phyloP scores from a whole-genome alignment of 2,888 invertebrate genomes.

The Lissocephala sabroskyi region DNA sequence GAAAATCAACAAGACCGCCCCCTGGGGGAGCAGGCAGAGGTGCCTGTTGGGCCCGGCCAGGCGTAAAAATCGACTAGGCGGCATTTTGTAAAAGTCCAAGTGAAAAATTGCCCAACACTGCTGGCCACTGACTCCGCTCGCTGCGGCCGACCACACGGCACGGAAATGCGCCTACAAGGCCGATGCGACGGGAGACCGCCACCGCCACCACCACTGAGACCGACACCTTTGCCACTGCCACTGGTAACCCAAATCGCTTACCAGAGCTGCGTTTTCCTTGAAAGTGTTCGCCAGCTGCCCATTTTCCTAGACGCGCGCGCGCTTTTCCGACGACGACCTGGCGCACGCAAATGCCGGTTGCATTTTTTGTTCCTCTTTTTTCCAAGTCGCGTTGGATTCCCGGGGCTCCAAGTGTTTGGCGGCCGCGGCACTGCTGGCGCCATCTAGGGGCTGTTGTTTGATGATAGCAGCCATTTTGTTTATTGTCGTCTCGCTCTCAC shows the following conservation, averaged over 20 bases:
- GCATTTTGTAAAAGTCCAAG: constrained; percentile 35
- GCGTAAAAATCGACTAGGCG: constrained; percentile 50
- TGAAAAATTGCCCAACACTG: constrained; percentile 53
- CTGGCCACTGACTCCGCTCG: background rate
- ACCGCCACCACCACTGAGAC: background rate
- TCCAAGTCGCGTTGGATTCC: too few species aligned
- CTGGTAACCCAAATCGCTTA: constrained; percentile 64
- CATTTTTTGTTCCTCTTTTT: background rate
- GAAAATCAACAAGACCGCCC: too few species aligned
- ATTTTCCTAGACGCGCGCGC: constrained; percentile 21
- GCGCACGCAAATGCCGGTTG: constrained; percentile 19
- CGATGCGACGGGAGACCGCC: constrained; percentile 4
- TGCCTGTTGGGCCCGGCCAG: constrained; percentile 27
- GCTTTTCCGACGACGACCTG: constrained; percentile 15
- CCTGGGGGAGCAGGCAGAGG: constrained; percentile 2
- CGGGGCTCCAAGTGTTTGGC: background rate
- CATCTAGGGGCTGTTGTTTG: constrained; percentile 64
- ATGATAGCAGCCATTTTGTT: constrained; percentile 73
- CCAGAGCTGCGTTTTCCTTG: constrained; percentile 5
- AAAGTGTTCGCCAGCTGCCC: constrained; percentile 36
- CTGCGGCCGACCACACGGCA: constrained; percentile 33
- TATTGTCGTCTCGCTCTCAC: constrained; percentile 51
- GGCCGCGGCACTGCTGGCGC: constrained; percentile 44
- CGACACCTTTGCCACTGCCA: constrained; percentile 26
- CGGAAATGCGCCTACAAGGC: constrained; percentile 37